Conservation (phyloP, 1,140 invertebrate species). For the Orius laevigatus region DNA sequence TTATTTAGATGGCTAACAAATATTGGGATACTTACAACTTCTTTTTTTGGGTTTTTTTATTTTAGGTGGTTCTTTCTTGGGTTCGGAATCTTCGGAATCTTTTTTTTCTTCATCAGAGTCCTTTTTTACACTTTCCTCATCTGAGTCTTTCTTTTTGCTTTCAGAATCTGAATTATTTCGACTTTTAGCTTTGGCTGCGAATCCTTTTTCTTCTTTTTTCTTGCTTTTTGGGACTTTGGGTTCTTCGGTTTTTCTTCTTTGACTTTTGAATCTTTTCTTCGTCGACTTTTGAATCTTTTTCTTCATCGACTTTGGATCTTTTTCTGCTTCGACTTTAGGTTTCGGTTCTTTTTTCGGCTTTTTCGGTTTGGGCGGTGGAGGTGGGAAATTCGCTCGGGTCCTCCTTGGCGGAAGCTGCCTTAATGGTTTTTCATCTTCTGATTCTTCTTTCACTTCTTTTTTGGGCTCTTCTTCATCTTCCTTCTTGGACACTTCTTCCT, state of each 20-base stretch:
- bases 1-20: not conserved
- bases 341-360: conserved; percentile 68
- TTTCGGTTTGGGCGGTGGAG: conserved; percentile 46
- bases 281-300: no score
- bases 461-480: conserved; percentile 1
- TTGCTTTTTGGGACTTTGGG: not conserved
- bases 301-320: no score
- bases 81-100: not conserved
- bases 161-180: not conserved
- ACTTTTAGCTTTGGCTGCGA: not conserved
- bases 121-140: no score
- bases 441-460: conserved; percentile 27
- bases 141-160: not conserved
- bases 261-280: no score
- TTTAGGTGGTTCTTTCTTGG: not conserved
- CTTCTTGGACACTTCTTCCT: conserved; percentile 2
- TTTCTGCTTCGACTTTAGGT: conserved; percentile 26
- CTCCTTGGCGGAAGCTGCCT: not conserved
- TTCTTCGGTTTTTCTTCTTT: not conserved
- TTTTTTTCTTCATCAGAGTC: conserved; percentile 3
- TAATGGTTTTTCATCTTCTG: not conserved
- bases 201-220: not conserved
- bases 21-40: not conserved
- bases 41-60: not conserved
- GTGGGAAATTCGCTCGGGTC: not conserved